Evolutionary conservation across 1,140 invertebrate genomes (phyloP).

Genomic region (Patella vulgata): DNA sequence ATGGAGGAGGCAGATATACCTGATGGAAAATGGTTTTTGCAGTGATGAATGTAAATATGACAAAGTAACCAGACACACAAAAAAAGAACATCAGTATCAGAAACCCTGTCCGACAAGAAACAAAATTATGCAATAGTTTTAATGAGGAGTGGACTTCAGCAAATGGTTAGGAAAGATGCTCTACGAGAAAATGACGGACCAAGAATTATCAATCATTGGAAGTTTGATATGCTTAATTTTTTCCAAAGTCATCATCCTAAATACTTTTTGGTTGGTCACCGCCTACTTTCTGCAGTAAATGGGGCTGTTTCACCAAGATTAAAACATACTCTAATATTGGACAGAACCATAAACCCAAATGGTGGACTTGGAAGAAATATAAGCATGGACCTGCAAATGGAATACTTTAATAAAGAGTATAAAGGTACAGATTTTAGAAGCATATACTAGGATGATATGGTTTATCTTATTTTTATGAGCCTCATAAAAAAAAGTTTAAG

Average conservation of each 20-base stretch:
- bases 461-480: too few species aligned
- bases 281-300: constrained; percentile 14
- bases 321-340: constrained; percentile 11
- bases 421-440: constrained; percentile 14
- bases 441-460: neutral
- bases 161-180: constrained; percentile 8
- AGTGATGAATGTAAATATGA: constrained; percentile 2
- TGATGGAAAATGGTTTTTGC: constrained; percentile 19
- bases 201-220: constrained; percentile 18
- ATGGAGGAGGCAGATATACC: constrained; percentile 19
- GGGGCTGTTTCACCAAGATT: constrained; percentile 14
- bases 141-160: neutral
- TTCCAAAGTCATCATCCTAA: constrained; percentile 23
- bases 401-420: constrained; percentile 19
- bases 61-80: neutral
- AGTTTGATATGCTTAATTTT: constrained; percentile 17
- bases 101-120: neutral
- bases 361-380: constrained; percentile 21
- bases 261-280: constrained; percentile 12
- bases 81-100: neutral
- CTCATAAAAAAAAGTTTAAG: too few species aligned
- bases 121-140: constrained; percentile 15
- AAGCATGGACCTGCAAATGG: constrained; percentile 24
- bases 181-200: constrained; percentile 22
- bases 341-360: constrained; percentile 23